Evolutionary conservation across 2,888 invertebrate species (phyloP), one percentile per base, ranked within the genome.

Genomic region (Holacanthella duospinosa): DNA sequence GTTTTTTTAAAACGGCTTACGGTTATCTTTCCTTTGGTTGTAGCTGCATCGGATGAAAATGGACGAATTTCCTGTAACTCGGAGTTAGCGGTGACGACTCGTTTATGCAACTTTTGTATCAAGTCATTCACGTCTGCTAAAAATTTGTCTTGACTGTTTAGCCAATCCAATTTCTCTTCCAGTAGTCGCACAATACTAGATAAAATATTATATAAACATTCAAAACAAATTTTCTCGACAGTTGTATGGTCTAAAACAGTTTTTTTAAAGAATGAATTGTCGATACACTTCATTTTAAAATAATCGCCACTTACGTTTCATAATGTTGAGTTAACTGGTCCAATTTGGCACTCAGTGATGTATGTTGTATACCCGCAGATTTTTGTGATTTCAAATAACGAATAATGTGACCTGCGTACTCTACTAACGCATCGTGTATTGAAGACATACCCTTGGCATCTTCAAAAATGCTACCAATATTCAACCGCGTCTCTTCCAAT

Each of bases 131-230:
- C 82, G 75, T 82, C 81, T 75, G 87, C 85, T 77, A 93, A 86
- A 79, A 86, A 84, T 75, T 85, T 82, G 76, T 89, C 83, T 77
- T 89, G 87, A 75, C 84, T 83, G 78, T 82, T 83, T 75, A 86
- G 83, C 78, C 87, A 87, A 74, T 82, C 81, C 77, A 85, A 83
- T 80, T 87, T 88, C 77, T 85, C 86, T 79, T 84, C 84, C 75
- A 91, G 81, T 75, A 84, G 84, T 77, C 85, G 84, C 81, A 86
- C 84, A 82, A 91, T 87, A 84, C 91, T 92, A n/a, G n/a, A n/a
- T n/a, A n/a, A n/a, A n/a, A n/a, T n/a, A n/a, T n/a, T n/a, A n/a
- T n/a, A 81, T 19, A 59, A 48, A 19, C 48, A 62, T 21, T 16
- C 29, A 62, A 48, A 29, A 43, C 27, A 44, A 6, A n/a, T 24